Evolutionary conservation across 2,888 invertebrate genomes (phyloP).

Genomic region (Fragum sueziense): DNA sequence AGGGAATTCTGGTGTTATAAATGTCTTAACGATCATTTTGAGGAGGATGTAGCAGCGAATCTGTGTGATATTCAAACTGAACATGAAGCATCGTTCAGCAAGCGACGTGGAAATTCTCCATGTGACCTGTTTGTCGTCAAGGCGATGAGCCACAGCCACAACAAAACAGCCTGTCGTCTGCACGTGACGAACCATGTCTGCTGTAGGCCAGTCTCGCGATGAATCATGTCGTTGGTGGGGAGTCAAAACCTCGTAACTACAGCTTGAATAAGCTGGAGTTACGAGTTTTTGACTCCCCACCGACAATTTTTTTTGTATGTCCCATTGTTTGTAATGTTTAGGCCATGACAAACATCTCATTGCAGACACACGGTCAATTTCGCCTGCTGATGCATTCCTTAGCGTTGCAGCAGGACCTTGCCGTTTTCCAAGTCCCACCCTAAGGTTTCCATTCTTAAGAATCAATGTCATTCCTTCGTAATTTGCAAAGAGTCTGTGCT

Average conservation of each 20-base stretch:
- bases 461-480: neutral
- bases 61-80: too few relatives aligned
- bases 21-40: too few relatives aligned
- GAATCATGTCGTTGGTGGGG: neutral
- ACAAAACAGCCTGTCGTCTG: neutral
- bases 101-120: neutral
- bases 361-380: neutral
- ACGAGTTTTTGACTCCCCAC: too few relatives aligned
- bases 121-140: neutral
- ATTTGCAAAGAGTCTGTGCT: neutral
- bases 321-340: neutral
- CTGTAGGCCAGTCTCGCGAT: neutral
- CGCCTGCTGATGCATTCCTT: neutral
- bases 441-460: neutral
- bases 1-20: too few relatives aligned
- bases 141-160: neutral
- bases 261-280: too few relatives aligned
- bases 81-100: neutral
- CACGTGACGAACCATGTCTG: neutral
- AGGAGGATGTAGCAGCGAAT: neutral
- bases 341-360: neutral
- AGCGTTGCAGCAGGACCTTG: neutral
- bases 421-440: neutral
- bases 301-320: too few relatives aligned
- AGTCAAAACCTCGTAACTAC: too few relatives aligned